phyloP scores from a whole-genome alignment of 1,140 invertebrate genomes.

The Mercenaria mercenaria region DNA sequence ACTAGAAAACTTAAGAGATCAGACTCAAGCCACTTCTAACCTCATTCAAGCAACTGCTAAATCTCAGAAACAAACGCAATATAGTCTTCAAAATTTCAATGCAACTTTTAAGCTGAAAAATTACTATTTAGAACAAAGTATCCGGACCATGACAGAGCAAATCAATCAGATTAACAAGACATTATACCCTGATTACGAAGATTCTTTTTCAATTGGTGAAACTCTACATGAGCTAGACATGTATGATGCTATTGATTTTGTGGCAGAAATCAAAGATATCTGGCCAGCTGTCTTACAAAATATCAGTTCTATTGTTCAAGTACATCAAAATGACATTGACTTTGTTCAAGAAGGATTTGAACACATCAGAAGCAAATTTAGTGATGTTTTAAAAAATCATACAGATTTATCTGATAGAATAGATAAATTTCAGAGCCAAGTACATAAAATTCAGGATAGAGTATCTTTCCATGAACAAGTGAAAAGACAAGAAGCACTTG shows the following conservation, averaged over 20 bases:
- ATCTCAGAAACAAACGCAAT: neutral
- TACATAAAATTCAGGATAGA: neutral
- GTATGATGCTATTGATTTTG: neutral
- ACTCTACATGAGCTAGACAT: neutral
- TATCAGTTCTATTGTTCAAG: neutral
- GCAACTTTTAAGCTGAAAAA: neutral
- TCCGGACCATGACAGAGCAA: neutral
- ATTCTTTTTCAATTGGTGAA: neutral
- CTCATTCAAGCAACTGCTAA: neutral
- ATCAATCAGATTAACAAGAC: neutral
- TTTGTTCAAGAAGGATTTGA: slow-evolving; percentile 13
- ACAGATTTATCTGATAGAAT: neutral
- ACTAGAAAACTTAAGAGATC: slow-evolving; percentile 6
- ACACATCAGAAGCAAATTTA: neutral
- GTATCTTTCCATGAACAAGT: neutral
- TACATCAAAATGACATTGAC: neutral
- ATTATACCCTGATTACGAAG: neutral
- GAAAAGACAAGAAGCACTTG: neutral
- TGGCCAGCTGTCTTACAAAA: slow-evolving; percentile 7
- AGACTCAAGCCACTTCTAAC: neutral
- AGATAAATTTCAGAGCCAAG: neutral
- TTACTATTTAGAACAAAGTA: neutral
- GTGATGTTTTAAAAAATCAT: neutral
- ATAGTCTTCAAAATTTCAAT: neutral
- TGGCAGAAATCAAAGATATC: slow-evolving; percentile 8